A percentile compares a stretch with the other conserved stretches of the same genome.
phyloP scores from a whole-genome alignment of 2,797 vertebrate genomes.

The Loris lydekkerianus region DNA sequence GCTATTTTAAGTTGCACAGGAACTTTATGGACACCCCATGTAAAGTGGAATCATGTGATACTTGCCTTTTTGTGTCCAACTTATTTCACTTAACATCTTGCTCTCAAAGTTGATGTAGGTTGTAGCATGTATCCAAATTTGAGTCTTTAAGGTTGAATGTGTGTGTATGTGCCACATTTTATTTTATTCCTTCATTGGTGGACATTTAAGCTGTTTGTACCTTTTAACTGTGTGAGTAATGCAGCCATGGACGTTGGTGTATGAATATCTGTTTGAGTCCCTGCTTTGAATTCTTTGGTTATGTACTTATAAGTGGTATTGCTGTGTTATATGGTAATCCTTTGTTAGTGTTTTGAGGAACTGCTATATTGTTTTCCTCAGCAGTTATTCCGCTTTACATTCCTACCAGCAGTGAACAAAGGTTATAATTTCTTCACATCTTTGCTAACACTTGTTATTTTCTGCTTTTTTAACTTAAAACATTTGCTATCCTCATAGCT shows the following conservation, averaged over 20 bases:
- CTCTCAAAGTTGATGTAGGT: neutral
- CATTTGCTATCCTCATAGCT: neutral
- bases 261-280: neutral
- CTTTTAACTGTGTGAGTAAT: neutral
- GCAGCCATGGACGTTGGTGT: neutral
- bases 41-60: neutral
- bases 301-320: neutral
- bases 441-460: neutral
- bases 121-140: conserved; percentile 5
- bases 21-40: no score
- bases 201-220: neutral
- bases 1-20: no score
- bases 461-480: neutral
- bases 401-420: neutral
- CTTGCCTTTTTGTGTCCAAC: conserved; percentile 1
- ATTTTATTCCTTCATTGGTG: neutral
- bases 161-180: neutral
- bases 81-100: neutral
- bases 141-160: neutral
- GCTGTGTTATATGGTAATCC: neutral
- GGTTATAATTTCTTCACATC: neutral
- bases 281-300: neutral
- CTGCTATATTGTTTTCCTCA: neutral
- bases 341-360: neutral
- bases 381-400: neutral